Evolutionary conservation across 2,888 invertebrate species (phyloP).

Genomic region (Lycaena phlaeas): DNA sequence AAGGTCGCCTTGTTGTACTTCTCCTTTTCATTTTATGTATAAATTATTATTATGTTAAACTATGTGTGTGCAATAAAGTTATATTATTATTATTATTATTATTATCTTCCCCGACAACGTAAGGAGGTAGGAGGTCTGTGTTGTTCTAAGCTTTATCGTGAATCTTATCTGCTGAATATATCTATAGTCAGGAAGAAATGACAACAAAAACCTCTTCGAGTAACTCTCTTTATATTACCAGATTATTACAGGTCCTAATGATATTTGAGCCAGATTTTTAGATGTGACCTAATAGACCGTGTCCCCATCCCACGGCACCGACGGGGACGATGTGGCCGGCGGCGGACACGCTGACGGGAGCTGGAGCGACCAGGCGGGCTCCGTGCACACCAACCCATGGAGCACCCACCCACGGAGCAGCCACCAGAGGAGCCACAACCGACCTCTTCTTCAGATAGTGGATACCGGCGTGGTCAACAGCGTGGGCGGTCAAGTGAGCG

Average conservation of each 20-base stretch:
- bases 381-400: slow-evolving; percentile 28
- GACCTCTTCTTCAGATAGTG: slow-evolving; percentile 52
- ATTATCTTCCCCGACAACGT: too few relatives aligned
- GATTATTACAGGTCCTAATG: slow-evolving; percentile 18
- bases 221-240: slow-evolving; percentile 61
- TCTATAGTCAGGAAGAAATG: background rate
- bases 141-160: too few relatives aligned
- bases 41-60: too few relatives aligned
- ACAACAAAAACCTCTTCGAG: slow-evolving; percentile 22
- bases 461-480: slow-evolving; percentile 39
- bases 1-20: too few relatives aligned
- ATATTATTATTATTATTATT: too few relatives aligned
- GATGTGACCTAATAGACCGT: slow-evolving; percentile 26
- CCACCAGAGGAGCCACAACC: slow-evolving; percentile 34
- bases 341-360: slow-evolving; percentile 6
- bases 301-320: slow-evolving; percentile 23
- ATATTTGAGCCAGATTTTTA: slow-evolving; percentile 36
- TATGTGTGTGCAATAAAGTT: too few relatives aligned
- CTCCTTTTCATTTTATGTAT: too few relatives aligned
- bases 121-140: too few relatives aligned
- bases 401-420: slow-evolving; percentile 26
- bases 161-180: too few relatives aligned
- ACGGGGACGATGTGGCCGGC: slow-evolving; percentile 16
- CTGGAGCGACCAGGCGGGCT: slow-evolving; percentile 8
- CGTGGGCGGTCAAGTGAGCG: slow-evolving; percentile 50